Conservation (phyloP, 2,797 vertebrate genomes). For the Antrozous pallidus region DNA sequence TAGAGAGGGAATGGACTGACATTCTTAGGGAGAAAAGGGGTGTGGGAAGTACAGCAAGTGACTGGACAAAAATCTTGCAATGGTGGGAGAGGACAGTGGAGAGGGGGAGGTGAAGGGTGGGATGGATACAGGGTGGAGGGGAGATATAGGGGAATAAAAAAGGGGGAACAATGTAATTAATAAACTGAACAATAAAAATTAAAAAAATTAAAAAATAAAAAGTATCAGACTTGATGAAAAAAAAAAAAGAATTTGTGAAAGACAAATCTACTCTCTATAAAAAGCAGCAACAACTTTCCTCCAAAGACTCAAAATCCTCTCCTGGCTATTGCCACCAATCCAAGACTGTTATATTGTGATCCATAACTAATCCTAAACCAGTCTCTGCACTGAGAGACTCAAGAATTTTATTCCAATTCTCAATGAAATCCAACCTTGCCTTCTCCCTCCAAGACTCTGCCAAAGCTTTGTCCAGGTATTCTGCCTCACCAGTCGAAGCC, state of each 20-base stretch:
- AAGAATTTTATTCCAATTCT: neutral
- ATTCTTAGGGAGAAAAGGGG: no score
- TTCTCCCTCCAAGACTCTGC: neutral
- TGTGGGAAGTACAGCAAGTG: no score
- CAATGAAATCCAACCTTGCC: neutral
- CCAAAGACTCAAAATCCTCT: neutral
- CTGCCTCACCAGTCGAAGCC: neutral
- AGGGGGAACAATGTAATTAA: no score
- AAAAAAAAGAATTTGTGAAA: neutral
- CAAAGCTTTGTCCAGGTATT: neutral
- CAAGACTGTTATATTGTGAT: neutral
- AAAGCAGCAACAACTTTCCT: neutral
- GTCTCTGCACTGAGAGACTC: neutral
- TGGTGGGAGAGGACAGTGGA: no score
- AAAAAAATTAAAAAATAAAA: no score
- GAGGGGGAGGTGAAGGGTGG: no score
- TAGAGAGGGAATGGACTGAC: no score
- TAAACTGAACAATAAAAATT: no score
- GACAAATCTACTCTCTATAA: neutral
- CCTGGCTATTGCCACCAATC: neutral
- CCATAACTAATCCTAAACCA: neutral
- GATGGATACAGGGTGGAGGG: no score
- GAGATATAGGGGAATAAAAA: no score
- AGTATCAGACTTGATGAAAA: no score
- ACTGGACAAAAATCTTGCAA: no score